A percentile compares a stretch with the other conserved stretches of the same genome.
Conservation (phyloP, 2,113 vertebrate genomes). For the Phalacrocorax pelagicus region DNA sequence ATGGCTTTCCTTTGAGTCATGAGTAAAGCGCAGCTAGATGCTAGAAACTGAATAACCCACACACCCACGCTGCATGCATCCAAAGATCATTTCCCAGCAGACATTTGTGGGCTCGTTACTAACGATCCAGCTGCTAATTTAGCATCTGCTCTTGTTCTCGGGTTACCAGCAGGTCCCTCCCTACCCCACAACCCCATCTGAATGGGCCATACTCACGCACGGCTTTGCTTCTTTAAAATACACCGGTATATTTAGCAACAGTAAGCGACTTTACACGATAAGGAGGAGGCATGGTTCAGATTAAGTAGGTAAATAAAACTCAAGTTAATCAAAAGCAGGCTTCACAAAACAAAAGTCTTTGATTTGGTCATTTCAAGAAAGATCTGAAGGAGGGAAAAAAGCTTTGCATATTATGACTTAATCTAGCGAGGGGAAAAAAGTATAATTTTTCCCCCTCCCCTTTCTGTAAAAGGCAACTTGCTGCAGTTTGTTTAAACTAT, state of each 20-base stretch:
- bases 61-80: slow-evolving; percentile 5
- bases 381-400: neutral
- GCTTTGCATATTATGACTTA: neutral
- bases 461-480: neutral
- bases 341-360: neutral
- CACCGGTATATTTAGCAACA: slow-evolving; percentile 39
- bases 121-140: slow-evolving; percentile 71
- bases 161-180: slow-evolving; percentile 65
- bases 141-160: slow-evolving; percentile 68
- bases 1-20: neutral
- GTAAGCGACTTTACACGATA: neutral
- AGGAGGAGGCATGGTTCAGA: neutral
- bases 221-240: slow-evolving; percentile 46
- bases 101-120: slow-evolving; percentile 41
- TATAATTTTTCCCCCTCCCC: neutral
- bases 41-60: slow-evolving; percentile 18
- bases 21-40: neutral
- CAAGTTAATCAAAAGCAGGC: neutral
- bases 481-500: neutral
- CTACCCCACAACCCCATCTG: neutral
- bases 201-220: slow-evolving; percentile 4
- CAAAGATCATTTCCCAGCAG: slow-evolving; percentile 25
- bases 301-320: slow-evolving; percentile 12
- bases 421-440: neutral
- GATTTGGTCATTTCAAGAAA: neutral